Base-by-base conservation (phyloP, 2,797 vertebrate genomes). In the Sebastes vulpes region DNA sequence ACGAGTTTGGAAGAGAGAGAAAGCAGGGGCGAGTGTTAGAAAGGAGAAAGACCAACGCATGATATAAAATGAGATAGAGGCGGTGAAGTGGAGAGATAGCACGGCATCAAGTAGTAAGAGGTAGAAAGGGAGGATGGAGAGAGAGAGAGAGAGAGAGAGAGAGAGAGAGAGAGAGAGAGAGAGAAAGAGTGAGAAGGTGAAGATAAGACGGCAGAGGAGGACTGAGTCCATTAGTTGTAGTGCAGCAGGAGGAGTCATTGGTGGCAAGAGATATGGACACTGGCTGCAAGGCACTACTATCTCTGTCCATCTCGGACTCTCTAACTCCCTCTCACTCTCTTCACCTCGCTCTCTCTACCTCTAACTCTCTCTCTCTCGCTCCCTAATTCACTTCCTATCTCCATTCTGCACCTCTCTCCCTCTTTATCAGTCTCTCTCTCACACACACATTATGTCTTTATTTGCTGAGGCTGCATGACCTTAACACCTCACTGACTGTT, bases 221-320 rank as follows among this genome's bases (percentile, higher is more conserved):
- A 86, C 85, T 83, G 89, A 90, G 86, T 93, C 89, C 85, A 92
- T 94, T 92, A 92, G 89, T 88, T 88, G 91, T 85, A 79, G 78
- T 78, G 84, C 85, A 89, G 87, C 85, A 81, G 79, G 61, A 81
- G 82, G 87, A 94, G 87, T 92, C 90, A 90, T 83, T 77, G 79
- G 87, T 79, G 79, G 84, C 42, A 38, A 90, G 84, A 93, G 93
- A 94, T 93, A 93, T 85, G 84, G 90, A 90, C 88, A 89, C 74
- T 90, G 69, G 83, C 93, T 90, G 81, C 75, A 89, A 91, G 85
- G 89, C 88, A 76, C 77, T 52, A n/a, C 84, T 91, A 92, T 90
- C 93, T 94, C 85, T 64, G 79, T 92, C 84, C 82, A 88, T 94
- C 86, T 68, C 83, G 63, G 57, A 74, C 79, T 75, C 83, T 75